These are phyloP conservation scores for Phrixothrix hirtus DNA, from an alignment of 2,888 invertebrate species.

Conservation along the genomic window DNA sequence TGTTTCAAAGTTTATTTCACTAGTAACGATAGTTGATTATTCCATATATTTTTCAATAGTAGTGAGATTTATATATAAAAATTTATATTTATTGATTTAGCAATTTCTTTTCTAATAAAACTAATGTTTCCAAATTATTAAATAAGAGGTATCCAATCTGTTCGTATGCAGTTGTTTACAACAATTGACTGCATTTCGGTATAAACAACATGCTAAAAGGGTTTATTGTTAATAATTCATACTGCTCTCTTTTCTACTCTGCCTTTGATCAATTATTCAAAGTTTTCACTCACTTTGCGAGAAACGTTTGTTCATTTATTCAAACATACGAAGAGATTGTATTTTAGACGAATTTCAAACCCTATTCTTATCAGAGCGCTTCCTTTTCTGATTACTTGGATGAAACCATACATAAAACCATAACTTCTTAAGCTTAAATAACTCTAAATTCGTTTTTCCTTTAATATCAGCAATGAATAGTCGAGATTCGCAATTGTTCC, in stretches of 20 bases:
- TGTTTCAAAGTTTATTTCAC: conserved; percentile 30
- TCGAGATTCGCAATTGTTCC: too few relatives aligned
- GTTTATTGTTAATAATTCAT: conserved; percentile 51
- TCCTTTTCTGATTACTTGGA: not conserved
- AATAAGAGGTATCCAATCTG: conserved; percentile 6
- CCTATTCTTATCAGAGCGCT: conserved; percentile 1
- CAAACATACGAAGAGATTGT: conserved; percentile 27
- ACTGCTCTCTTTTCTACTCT: conserved; percentile 41
- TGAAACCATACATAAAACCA: not conserved
- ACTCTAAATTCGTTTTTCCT: too few relatives aligned
- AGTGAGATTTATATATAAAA: too few relatives aligned
- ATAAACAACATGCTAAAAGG: conserved; percentile 50
- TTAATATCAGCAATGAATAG: too few relatives aligned
- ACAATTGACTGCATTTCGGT: conserved; percentile 42
- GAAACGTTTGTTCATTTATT: conserved; percentile 45
- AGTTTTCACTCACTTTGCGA: conserved; percentile 49
- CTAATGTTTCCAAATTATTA: too few relatives aligned
- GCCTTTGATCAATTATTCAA: conserved; percentile 53
- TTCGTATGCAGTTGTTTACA: conserved; percentile 32
- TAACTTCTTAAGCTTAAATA: not conserved
- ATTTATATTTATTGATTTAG: too few relatives aligned
- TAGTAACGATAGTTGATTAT: conserved; percentile 12
- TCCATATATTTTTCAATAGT: not conserved
- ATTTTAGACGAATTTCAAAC: conserved; percentile 15
- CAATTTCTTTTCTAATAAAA: too few relatives aligned